A percentile compares a stretch with the other conserved stretches of the same genome.
Evolutionary conservation across 2,797 vertebrate species (phyloP).

Genomic region (Gymnodraco acuticeps): DNA sequence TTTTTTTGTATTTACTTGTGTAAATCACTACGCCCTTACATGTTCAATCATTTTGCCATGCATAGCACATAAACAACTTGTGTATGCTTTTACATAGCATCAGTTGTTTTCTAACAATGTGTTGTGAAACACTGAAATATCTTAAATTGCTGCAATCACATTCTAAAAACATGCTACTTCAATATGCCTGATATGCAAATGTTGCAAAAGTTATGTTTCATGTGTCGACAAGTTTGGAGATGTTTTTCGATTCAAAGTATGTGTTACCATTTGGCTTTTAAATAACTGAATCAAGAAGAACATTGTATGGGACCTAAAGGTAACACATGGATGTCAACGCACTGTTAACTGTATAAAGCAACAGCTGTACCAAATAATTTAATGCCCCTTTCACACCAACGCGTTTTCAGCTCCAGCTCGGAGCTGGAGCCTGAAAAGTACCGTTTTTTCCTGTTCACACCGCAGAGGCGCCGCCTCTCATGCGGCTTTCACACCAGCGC

Average conservation of each 20-base stretch:
- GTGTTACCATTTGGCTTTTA: neutral
- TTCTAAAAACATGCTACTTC: neutral
- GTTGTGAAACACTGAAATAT: neutral
- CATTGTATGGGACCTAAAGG: neutral
- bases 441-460: too few relatives aligned
- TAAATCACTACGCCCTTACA: neutral
- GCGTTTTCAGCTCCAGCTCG: too few relatives aligned
- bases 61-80: neutral
- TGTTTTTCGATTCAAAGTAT: neutral
- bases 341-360: neutral
- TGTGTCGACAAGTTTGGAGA: neutral
- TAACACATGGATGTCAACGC: neutral
- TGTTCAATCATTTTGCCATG: neutral
- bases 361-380: neutral
- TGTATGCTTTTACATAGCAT: neutral
- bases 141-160: neutral
- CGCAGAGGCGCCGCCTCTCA: too few relatives aligned
- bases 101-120: conserved; percentile 3
- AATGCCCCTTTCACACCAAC: too few relatives aligned
- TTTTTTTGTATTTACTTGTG: too few relatives aligned
- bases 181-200: neutral
- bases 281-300: neutral
- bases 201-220: neutral
- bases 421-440: too few relatives aligned
- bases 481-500: too few relatives aligned